Evolutionary conservation across 2,888 invertebrate genomes (phyloP).

Genomic region (Lithosia quadra): DNA sequence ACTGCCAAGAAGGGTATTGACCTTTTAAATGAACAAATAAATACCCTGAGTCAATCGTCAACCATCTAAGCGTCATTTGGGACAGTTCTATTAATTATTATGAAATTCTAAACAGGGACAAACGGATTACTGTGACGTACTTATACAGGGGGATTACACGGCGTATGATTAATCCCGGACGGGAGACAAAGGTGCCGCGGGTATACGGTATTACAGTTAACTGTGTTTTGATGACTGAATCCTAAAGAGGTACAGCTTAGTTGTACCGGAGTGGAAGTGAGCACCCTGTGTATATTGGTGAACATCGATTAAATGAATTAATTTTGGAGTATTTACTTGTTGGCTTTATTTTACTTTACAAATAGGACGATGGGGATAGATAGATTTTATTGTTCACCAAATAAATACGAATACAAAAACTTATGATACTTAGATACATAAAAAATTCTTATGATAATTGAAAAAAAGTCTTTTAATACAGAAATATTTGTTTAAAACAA

Average conservation of each 20-base stretch:
- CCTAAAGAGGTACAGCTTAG: slow-evolving; percentile 2
- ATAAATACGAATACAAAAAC: too few relatives aligned
- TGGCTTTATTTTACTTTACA: background rate
- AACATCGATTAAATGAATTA: background rate
- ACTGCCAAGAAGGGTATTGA: too few relatives aligned
- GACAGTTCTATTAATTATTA: slow-evolving; percentile 25
- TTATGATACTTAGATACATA: too few relatives aligned
- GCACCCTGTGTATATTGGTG: background rate
- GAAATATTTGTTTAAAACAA: too few relatives aligned
- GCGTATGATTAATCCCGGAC: slow-evolving; percentile 17
- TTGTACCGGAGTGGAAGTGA: background rate
- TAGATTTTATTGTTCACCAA: too few relatives aligned
- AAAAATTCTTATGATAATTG: too few relatives aligned
- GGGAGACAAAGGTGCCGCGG: slow-evolving; percentile 23
- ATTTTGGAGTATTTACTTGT: background rate
- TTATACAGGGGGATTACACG: slow-evolving; percentile 28
- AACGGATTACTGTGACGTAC: slow-evolving; percentile 25
- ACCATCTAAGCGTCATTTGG: slow-evolving; percentile 9
- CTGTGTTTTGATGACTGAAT: slow-evolving; percentile 15
- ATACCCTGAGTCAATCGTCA: slow-evolving; percentile 7
- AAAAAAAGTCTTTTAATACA: too few relatives aligned
- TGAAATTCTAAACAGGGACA: slow-evolving; percentile 20
- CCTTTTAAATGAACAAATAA: background rate
- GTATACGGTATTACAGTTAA: slow-evolving; percentile 13
- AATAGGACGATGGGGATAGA: too few relatives aligned